phyloP scores from a whole-genome alignment of 2,797 vertebrate genomes.

The Muraenolepis orangiensis region DNA sequence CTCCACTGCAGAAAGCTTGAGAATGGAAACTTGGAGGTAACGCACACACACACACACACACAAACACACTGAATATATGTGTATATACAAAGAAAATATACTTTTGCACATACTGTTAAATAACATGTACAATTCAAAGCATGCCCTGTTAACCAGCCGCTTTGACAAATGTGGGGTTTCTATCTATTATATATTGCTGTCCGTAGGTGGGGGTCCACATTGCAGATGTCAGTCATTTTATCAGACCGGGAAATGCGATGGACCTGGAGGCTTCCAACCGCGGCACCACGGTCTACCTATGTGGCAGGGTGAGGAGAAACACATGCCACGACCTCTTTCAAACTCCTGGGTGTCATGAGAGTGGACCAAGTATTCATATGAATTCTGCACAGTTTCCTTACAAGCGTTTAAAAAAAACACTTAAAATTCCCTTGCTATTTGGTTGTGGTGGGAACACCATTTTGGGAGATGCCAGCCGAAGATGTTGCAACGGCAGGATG shows the following conservation, averaged over 20 bases:
- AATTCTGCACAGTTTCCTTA: not conserved
- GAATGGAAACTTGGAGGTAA: slow-evolving; percentile 91
- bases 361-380: not conserved
- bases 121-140: not conserved
- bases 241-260: slow-evolving; percentile 91
- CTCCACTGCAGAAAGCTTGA: slow-evolving; percentile 85
- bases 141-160: not conserved
- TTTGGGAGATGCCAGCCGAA: not conserved
- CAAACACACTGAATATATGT: not conserved
- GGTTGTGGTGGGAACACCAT: not conserved
- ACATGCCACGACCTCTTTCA: not conserved
- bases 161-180: not conserved
- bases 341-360: not conserved
- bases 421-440: not conserved
- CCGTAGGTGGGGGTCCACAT: slow-evolving; percentile 94
- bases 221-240: slow-evolving; percentile 97
- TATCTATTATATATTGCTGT: not conserved
- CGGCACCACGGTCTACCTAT: slow-evolving; percentile 96
- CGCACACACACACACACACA: not conserved
- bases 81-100: not conserved
- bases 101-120: not conserved
- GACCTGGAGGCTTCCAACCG: slow-evolving; percentile 92
- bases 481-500: not conserved
- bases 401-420: not conserved
- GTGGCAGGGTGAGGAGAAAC: slow-evolving; percentile 83